Evolutionary conservation across 2,797 vertebrate species (phyloP).

Genomic region (Orestias chungarensis): DNA sequence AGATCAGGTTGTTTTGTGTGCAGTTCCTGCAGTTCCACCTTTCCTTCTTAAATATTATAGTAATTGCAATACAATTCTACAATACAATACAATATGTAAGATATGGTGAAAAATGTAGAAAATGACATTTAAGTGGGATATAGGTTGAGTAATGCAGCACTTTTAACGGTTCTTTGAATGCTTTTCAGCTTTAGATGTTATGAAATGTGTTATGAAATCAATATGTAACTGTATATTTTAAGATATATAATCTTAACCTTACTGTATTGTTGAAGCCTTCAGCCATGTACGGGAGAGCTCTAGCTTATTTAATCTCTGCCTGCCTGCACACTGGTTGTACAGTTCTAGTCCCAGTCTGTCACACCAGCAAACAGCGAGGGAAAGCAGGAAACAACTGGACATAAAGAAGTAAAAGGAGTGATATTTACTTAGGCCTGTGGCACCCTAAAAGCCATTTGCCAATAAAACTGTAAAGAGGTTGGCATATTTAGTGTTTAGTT

Average conservation of each 20-base stretch:
- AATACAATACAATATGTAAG: not conserved
- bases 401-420: not conserved
- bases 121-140: not conserved
- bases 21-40: conserved; percentile 7
- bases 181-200: too few species aligned
- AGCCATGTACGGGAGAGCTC: not conserved
- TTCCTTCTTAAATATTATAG: not conserved
- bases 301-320: not conserved
- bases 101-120: conserved; percentile 4
- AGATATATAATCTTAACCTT: not conserved
- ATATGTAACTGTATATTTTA: not conserved
- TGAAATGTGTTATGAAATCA: not conserved
- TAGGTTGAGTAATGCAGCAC: too few species aligned
- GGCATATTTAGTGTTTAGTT: not conserved
- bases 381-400: not conserved
- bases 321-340: not conserved
- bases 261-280: not conserved
- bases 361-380: not conserved
- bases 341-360: not conserved
- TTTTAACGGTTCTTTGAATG: not conserved
- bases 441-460: not conserved
- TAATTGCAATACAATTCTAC: not conserved
- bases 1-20: conserved; percentile 29
- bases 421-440: not conserved
- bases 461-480: not conserved